Evolutionary conservation across 2,888 invertebrate genomes (phyloP).

Genomic region (Ophioninae sp.): DNA sequence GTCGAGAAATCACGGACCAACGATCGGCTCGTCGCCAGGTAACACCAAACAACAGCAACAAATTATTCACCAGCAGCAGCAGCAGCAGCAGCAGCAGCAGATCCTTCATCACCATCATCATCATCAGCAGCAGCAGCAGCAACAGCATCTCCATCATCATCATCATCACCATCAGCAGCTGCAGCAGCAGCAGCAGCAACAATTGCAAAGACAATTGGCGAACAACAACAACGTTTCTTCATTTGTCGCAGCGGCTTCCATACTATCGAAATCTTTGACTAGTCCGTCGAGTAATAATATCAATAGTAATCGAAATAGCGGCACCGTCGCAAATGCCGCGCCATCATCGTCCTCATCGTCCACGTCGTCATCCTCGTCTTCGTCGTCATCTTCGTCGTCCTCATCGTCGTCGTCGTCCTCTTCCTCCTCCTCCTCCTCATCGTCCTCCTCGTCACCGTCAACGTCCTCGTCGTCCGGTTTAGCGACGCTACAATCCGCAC

Average conservation of each 20-base stretch:
- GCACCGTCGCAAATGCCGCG: conserved; percentile 34
- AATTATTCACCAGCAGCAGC: conserved; percentile 55
- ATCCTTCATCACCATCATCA: conserved; percentile 53
- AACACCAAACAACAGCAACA: conserved; percentile 52
- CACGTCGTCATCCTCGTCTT: conserved; percentile 42
- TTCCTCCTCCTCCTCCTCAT: conserved; percentile 23
- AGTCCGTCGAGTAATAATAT: conserved; percentile 76
- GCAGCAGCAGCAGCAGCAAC: conserved; percentile 63
- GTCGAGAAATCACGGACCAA: conserved; percentile 38
- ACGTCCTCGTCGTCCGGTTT: conserved; percentile 31
- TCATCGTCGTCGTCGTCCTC: conserved; percentile 35
- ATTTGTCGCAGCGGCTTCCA: conserved; percentile 68
- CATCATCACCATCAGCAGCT: conserved; percentile 59
- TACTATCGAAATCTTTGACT: conserved; percentile 79
- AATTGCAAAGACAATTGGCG: conserved; percentile 60
- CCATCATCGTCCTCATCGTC: conserved; percentile 47
- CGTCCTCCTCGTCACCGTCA: conserved; percentile 37
- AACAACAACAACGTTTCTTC: conserved; percentile 68
- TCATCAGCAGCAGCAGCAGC: conserved; percentile 62
- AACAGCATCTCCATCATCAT: conserved; percentile 59
- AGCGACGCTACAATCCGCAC: conserved; percentile 30
- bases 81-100: conserved; percentile 34
- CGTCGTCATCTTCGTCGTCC: conserved; percentile 40
- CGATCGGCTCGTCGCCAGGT: conserved; percentile 9
- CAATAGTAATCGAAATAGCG: conserved; percentile 49